Percentiles rank a stretch among this genome's conserved stretches.
Conservation (phyloP, 2,113 vertebrate species). For the Austrofundulus limnaeus region DNA sequence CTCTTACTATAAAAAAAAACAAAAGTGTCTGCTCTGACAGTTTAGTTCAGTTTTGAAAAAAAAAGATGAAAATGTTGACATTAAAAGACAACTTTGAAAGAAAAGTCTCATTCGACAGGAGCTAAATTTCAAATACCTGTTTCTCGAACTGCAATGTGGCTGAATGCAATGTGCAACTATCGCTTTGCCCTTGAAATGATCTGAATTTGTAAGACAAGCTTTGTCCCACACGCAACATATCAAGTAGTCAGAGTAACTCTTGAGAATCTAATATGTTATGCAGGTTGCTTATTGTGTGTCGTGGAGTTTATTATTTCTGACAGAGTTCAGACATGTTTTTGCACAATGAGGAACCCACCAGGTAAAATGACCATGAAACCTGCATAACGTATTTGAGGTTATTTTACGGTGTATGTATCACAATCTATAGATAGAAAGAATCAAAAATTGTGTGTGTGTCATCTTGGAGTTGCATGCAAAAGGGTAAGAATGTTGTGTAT, state of each 20-base stretch:
- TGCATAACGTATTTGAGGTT: neutral
- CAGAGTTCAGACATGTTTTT: too few species aligned
- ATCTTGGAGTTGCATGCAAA: neutral
- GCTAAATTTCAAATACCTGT: too few species aligned
- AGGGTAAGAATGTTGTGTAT: constrained; percentile 61
- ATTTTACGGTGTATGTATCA: neutral
- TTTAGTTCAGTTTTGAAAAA: constrained; percentile 12
- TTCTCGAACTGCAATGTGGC: too few species aligned
- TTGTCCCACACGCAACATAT: neutral
- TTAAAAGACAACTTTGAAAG: too few species aligned
- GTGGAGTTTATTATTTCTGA: neutral
- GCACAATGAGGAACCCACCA: too few species aligned
- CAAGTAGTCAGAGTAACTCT: too few species aligned
- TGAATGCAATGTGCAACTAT: too few species aligned
- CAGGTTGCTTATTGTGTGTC: neutral
- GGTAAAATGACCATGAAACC: neutral
- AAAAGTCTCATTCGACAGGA: too few species aligned
- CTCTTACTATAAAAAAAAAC: too few species aligned
- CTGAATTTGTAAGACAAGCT: neutral
- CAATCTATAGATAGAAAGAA: neutral
- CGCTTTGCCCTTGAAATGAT: neutral
- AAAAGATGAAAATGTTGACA: too few species aligned
- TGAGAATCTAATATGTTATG: neutral
- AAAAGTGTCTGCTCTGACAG: neutral
- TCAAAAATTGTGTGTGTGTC: neutral